Percentiles rank a stretch among this genome's conserved stretches.
phyloP scores from a whole-genome alignment of 2,797 vertebrate species.

The Rhinichthys osculus region DNA sequence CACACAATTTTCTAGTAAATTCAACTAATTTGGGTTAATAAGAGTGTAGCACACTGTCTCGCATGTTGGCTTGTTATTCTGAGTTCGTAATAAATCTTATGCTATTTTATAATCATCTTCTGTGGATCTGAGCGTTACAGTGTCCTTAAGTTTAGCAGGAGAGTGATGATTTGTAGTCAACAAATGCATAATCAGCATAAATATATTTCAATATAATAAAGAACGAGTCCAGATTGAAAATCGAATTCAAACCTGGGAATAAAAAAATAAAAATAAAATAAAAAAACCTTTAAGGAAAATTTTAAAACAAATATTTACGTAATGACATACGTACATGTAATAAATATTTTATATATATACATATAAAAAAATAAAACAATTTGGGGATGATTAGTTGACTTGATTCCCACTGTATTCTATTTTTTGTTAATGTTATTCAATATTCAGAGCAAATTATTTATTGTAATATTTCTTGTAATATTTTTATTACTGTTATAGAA shows the following conservation, averaged over 20 bases:
- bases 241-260: not conserved
- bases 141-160: not conserved
- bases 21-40: not conserved
- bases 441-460: too few relatives aligned
- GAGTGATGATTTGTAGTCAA: conserved; percentile 20
- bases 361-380: too few relatives aligned
- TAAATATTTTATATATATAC: too few relatives aligned
- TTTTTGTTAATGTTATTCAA: not conserved
- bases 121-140: too few relatives aligned
- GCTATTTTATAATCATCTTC: too few relatives aligned
- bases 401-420: not conserved
- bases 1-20: too few relatives aligned
- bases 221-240: not conserved
- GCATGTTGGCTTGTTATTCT: too few relatives aligned
- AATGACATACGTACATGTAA: not conserved
- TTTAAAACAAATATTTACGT: not conserved
- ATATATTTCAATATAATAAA: not conserved
- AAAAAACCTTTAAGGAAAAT: not conserved
- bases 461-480: not conserved
- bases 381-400: too few relatives aligned
- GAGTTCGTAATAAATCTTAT: too few relatives aligned
- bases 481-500: not conserved
- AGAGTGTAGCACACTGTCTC: not conserved
- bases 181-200: not conserved
- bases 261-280: not conserved